Conservation (phyloP, 2,888 invertebrate species). For the Xestobium rufovillosum region DNA sequence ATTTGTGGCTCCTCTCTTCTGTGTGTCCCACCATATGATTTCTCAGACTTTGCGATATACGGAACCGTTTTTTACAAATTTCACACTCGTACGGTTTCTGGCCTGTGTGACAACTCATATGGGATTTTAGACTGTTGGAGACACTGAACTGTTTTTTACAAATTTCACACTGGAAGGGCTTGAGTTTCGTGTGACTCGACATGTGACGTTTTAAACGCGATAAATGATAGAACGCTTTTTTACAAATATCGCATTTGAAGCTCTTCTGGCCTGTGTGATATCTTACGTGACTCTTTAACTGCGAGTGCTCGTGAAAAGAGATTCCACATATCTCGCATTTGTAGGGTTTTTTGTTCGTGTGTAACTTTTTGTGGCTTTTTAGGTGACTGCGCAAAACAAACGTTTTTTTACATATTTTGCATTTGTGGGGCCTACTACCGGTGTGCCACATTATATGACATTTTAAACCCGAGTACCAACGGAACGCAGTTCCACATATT, state of each 20-base stretch:
- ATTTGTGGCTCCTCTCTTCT: too few species aligned
- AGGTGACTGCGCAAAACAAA: neutral
- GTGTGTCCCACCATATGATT: too few species aligned
- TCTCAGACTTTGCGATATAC: too few species aligned
- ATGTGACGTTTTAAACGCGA: neutral
- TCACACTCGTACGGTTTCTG: too few species aligned
- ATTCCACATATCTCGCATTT: neutral
- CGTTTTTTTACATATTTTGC: neutral
- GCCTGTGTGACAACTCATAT: too few species aligned
- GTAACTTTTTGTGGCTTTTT: neutral
- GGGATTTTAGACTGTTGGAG: too few species aligned
- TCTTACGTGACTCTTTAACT: neutral
- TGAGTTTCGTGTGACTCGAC: neutral
- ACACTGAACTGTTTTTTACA: conserved; percentile 2
- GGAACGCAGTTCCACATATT: too few species aligned
- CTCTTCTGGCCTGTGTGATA: neutral
- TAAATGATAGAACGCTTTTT: neutral
- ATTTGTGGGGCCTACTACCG: too few species aligned
- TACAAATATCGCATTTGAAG: neutral
- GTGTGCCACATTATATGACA: too few species aligned
- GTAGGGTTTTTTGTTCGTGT: neutral
- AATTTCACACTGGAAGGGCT: conserved; percentile 1
- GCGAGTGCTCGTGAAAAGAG: neutral
- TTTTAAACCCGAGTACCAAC: too few species aligned
- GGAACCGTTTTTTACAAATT: too few species aligned